Evolutionary conservation across 2,113 vertebrate genomes (phyloP), one percentile per base, ranked within the genome.

Genomic region (Haemorhous mexicanus): DNA sequence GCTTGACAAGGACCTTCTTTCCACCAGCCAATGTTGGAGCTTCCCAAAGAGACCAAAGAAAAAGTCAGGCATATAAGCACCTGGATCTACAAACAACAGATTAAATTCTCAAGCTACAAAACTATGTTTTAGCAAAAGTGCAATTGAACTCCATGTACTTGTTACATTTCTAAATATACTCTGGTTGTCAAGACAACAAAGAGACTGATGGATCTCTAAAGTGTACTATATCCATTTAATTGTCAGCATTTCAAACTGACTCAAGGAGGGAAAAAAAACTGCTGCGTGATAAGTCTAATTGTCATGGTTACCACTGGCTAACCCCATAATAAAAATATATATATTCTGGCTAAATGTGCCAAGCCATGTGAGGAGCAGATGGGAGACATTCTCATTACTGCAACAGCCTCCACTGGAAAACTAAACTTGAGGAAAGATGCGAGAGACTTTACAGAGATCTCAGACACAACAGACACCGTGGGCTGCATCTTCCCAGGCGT

Each of bases 121-220:
- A 98, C 97, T 97, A 97, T 97, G 97, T 98, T 98, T 98, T 97
- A 97, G 97, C 97, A 98, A 98, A 98, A 98, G 98, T 98, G 98
- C 97, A 98, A 97, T 96, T 98, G 98, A 98, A 97, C 98, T 98
- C 96, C 96, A 95, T 98, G 98, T 98, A 98, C 98, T 98, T 98
- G 98, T 98, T 98, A 98, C 97, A 97, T 98, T 98, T 98, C 98
- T 98, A 98, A 98, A 98, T 98, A 98, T 98, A 98, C 96, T 94
- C 96, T 2, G 66, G 98, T 98, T 98, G 98, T 97, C 98, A 98
- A 97, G 98, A 97, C 98, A 98, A 98, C 98, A 97, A 97, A 92
- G 97, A 98, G 98, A 98, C 98, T 98, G 98, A 98, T 98, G 97
- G 98, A 97, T 98, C 95, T 97, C 97, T 98, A 97, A 98, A 98